These are phyloP conservation scores for Pogoniulus pusillus DNA, from an alignment of 2,797 vertebrate species.

Conservation along the genomic window DNA sequence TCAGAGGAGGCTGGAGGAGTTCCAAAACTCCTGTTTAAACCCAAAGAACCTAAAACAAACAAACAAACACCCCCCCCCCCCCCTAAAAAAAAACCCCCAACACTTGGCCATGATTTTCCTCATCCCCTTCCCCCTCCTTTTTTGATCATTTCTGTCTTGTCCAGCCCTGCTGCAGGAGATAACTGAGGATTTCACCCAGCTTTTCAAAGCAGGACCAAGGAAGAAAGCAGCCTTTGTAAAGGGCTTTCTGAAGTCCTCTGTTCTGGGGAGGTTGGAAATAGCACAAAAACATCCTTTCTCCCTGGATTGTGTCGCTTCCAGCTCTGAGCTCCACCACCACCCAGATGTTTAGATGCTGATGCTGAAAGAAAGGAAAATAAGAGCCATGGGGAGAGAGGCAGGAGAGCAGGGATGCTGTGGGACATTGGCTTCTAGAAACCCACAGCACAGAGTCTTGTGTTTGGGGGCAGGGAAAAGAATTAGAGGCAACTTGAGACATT, in stretches of 20 bases:
- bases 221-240: slow-evolving; percentile 57
- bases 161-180: not conserved
- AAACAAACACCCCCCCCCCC: not conserved
- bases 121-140: not conserved
- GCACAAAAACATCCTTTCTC: slow-evolving; percentile 64
- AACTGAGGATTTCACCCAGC: slow-evolving; percentile 35
- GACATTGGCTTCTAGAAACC: not conserved
- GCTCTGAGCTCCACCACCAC: slow-evolving; percentile 15
- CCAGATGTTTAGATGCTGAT: slow-evolving; percentile 61
- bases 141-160: slow-evolving; percentile 36
- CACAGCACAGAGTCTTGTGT: not conserved
- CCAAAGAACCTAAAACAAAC: slow-evolving; percentile 9
- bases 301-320: slow-evolving; percentile 30
- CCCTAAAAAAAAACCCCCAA: no score
- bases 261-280: slow-evolving; percentile 48
- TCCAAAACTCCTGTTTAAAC: not conserved
- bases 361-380: slow-evolving; percentile 16
- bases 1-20: not conserved
- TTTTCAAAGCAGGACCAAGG: not conserved
- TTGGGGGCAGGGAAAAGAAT: not conserved
- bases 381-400: not conserved
- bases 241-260: slow-evolving; percentile 48
- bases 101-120: not conserved
- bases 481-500: not conserved
- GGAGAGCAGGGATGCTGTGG: not conserved